Evolutionary conservation across 2,113 vertebrate genomes (phyloP), one percentile per base, ranked within the genome.

Genomic region (Malurus cyaneus): DNA sequence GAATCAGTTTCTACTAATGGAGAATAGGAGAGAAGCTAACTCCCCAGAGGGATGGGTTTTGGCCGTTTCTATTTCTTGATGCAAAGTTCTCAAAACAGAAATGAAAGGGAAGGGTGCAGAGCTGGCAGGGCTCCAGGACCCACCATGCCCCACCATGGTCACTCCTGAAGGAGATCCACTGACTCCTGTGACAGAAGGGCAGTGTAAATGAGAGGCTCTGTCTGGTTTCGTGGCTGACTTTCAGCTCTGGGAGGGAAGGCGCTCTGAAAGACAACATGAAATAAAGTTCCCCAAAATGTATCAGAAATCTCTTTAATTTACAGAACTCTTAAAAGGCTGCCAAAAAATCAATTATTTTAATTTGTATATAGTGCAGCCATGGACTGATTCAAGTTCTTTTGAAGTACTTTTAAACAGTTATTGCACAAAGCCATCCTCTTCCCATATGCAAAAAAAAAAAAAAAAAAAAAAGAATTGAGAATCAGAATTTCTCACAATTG

Each of bases 331-430:
- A 92, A 91, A 95, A 95, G 81, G 62, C 94, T 96, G 94, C 94
- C 96, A 97, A 96, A 94, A 97, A 97, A 92, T 95, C 94, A 97
- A 93, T 97, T 97, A 95, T 95, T 97, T 96, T 95, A 97, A 97
- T 97, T 97, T 97, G 96, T 97, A 82, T 97, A 87, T 94, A 92
- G 94, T 77, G 53, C 84, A 92, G 88, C 79, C 84, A 80, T 87
- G 62, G 46, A 91, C 96, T 95, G 93, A 95, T 95, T 93, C 93
- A 95, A 95, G 87, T 88, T 94, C 94, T 95, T 97, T 94, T 96
- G 94, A 97, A 97, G 96, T 96, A 74, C 95, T 93, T 96, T 95
- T 95, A 94, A 96, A 93, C 87, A 95, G 81, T 83, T 73, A 77
- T 94, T 91, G 83, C 81, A 95, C 86, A 96, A 97, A 97, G 86